phyloP scores from a whole-genome alignment of 2,888 invertebrate species.

The Apeira syringaria region DNA sequence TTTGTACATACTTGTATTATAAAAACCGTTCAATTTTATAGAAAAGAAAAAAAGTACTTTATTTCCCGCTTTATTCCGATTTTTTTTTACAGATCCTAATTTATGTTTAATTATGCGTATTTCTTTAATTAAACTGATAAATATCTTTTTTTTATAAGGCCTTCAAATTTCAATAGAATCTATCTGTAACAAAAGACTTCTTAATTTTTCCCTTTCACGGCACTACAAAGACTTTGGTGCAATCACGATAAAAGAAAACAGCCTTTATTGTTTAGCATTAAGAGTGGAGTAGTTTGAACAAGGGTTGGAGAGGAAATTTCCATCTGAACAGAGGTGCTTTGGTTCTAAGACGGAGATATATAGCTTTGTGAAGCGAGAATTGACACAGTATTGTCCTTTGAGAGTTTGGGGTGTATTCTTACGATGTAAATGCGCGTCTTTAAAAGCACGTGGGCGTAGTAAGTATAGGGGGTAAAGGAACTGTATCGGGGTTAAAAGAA shows the following conservation, averaged over 20 bases:
- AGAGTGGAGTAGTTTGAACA: slow-evolving; percentile 27
- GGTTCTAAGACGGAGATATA: slow-evolving; percentile 48
- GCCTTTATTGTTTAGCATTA: slow-evolving; percentile 30
- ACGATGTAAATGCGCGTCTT: slow-evolving; percentile 38
- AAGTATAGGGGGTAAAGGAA: neutral
- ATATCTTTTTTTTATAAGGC: slow-evolving; percentile 39
- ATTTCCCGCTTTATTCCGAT: no score
- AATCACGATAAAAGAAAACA: slow-evolving; percentile 21
- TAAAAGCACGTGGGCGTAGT: slow-evolving; percentile 13
- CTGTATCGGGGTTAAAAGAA: no score
- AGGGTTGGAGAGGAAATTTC: slow-evolving; percentile 38
- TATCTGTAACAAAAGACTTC: slow-evolving; percentile 41
- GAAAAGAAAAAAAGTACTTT: no score
- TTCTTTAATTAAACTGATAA: no score
- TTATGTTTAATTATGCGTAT: neutral
- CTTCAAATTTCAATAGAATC: slow-evolving; percentile 40
- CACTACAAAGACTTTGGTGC: slow-evolving; percentile 30
- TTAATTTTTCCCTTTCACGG: slow-evolving; percentile 41
- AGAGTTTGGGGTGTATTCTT: slow-evolving; percentile 35
- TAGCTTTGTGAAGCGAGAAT: slow-evolving; percentile 57
- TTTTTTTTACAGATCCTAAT: no score
- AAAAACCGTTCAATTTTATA: no score
- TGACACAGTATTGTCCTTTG: slow-evolving; percentile 65
- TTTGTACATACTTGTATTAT: no score
- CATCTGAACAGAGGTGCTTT: slow-evolving; percentile 52